Conservation (phyloP, 2,888 invertebrate species). For the Scaptomyza cyrtandrae region DNA sequence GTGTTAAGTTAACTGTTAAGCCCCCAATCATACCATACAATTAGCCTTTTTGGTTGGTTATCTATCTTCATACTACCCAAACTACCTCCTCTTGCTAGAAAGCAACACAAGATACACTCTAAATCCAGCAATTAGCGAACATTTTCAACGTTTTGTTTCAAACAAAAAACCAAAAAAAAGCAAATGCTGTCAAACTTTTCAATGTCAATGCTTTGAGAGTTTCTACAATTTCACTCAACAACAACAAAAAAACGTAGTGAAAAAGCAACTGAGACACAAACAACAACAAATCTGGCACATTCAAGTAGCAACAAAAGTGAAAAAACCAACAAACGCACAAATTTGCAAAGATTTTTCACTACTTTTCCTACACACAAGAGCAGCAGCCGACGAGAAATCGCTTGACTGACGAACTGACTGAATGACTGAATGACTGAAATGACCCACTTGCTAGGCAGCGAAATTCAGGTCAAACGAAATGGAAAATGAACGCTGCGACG, state of each 20-base stretch:
- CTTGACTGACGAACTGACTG: slow-evolving; percentile 18
- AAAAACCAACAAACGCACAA: slow-evolving; percentile 26
- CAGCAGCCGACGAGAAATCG: slow-evolving; percentile 56
- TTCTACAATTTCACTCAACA: slow-evolving; percentile 68
- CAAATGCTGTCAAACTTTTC: slow-evolving; percentile 68
- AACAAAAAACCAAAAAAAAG: not conserved
- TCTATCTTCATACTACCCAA: too few relatives aligned
- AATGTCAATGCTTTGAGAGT: slow-evolving; percentile 68
- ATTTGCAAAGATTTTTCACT: slow-evolving; percentile 67
- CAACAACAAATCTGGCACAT: slow-evolving; percentile 56
- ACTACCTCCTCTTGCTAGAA: too few relatives aligned
- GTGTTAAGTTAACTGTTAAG: not conserved
- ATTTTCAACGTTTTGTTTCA: not conserved
- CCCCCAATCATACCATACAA: too few relatives aligned
- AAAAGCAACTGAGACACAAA: not conserved
- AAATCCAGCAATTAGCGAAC: slow-evolving; percentile 10
- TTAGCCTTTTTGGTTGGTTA: too few relatives aligned
- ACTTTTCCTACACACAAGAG: slow-evolving; percentile 61
- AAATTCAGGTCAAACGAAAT: slow-evolving; percentile 84
- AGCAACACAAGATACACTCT: not conserved
- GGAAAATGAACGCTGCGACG: slow-evolving; percentile 75
- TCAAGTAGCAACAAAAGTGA: slow-evolving; percentile 39
- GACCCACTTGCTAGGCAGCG: slow-evolving; percentile 74
- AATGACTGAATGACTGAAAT: slow-evolving; percentile 41
- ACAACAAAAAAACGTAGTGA: not conserved